A percentile compares a stretch with the other conserved stretches of the same genome.
phyloP scores from a whole-genome alignment of 2,888 invertebrate genomes.

The Plebejus melissa region DNA sequence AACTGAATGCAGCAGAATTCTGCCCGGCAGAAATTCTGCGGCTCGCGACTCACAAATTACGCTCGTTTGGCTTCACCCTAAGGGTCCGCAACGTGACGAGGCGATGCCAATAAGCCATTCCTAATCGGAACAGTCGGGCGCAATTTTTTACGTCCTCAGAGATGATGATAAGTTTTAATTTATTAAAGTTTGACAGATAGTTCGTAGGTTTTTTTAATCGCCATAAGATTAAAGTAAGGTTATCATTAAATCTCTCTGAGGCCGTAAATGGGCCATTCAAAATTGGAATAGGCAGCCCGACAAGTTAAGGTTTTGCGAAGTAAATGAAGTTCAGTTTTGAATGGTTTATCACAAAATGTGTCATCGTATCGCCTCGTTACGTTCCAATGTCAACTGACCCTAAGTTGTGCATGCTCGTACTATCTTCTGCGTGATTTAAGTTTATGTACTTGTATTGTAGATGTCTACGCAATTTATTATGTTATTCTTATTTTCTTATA shows the following conservation, averaged over 20 bases:
- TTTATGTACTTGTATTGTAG: slow-evolving; percentile 28
- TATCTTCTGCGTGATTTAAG: slow-evolving; percentile 36
- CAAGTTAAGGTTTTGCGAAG: no score
- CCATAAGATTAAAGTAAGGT: background rate
- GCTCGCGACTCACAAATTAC: no score
- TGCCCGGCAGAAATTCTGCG: no score
- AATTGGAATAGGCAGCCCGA: no score
- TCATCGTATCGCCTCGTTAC: background rate
- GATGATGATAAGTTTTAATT: background rate
- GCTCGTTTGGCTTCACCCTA: no score
- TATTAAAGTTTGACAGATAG: background rate
- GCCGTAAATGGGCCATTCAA: background rate
- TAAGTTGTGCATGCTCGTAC: slow-evolving; percentile 36
- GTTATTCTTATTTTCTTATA: slow-evolving; percentile 27
- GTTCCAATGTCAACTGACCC: background rate
- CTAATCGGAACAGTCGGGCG: background rate
- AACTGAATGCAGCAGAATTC: no score
- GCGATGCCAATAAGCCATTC: background rate
- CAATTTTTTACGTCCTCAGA: background rate
- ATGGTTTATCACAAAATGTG: background rate
- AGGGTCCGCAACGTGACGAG: background rate
- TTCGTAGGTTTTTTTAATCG: background rate
- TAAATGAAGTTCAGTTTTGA: background rate
- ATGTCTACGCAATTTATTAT: slow-evolving; percentile 28
- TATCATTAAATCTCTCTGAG: background rate